Evolutionary conservation across 1,140 invertebrate species (phyloP).

Genomic region (Akabosia matsudoensis): DNA sequence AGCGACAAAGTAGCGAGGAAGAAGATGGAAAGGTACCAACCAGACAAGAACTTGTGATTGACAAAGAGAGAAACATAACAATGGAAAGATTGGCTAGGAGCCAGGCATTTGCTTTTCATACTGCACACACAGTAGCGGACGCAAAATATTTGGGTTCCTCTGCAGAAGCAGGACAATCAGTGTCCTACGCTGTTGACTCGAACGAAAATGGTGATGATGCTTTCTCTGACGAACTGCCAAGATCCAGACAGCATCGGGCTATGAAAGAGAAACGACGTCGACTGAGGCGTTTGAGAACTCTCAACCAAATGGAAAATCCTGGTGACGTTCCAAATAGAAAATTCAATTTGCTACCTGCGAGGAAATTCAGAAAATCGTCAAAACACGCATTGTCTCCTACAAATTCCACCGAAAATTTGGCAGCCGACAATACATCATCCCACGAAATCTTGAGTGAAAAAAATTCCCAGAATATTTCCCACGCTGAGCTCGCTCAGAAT

Average conservation of each 20-base stretch:
- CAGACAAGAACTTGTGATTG: background rate
- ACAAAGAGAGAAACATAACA: slow-evolving; percentile 8
- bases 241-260: background rate
- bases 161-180: background rate
- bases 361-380: too few relatives aligned
- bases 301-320: background rate
- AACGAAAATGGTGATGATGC: background rate
- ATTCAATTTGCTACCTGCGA: too few relatives aligned
- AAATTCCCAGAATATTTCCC: too few relatives aligned
- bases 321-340: background rate
- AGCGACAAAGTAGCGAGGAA: background rate
- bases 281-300: background rate
- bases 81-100: background rate
- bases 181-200: background rate
- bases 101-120: background rate
- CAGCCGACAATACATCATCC: too few relatives aligned
- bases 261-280: slow-evolving; percentile 11
- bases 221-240: background rate
- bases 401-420: too few relatives aligned
- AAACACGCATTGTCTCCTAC: too few relatives aligned
- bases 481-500: too few relatives aligned
- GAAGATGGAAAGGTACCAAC: background rate
- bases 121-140: background rate
- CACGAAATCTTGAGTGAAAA: too few relatives aligned
- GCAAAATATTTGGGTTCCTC: background rate